phyloP scores from a whole-genome alignment of 2,113 vertebrate species.

The Phalacrocorax brasilianus region DNA sequence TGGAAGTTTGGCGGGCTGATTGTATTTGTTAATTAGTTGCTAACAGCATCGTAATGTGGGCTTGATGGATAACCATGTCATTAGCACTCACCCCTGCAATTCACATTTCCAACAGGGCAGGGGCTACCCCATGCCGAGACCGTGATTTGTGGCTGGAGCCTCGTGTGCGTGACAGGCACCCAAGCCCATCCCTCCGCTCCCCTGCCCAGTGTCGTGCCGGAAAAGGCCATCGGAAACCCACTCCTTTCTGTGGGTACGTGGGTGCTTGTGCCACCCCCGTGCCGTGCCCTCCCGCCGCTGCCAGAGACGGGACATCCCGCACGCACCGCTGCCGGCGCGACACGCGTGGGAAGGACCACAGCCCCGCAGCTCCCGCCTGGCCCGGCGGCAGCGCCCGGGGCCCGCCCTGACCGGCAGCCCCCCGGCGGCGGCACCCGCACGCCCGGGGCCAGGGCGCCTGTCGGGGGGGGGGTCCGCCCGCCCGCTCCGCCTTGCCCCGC shows the following conservation, averaged over 20 bases:
- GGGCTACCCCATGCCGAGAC: conserved; percentile 41
- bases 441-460: too few species aligned
- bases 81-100: conserved; percentile 69
- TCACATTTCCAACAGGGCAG: conserved; percentile 58
- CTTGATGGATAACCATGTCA: conserved; percentile 79
- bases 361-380: background rate
- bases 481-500: background rate
- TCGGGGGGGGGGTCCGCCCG: too few species aligned
- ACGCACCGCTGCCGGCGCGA: background rate
- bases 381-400: background rate
- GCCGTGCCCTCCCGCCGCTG: background rate
- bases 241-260: background rate
- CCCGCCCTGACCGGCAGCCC: too few species aligned
- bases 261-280: background rate
- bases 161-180: background rate
- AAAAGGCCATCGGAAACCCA: background rate
- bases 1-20: conserved; percentile 67
- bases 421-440: background rate
- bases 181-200: background rate
- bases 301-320: background rate
- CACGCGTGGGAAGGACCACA: background rate
- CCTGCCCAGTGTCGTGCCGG: too few species aligned
- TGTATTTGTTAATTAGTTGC: conserved; percentile 83
- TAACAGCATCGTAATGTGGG: conserved; percentile 77
- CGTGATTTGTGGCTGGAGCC: conserved; percentile 49